Percentiles rank a stretch among this genome's conserved stretches.
Conservation (phyloP, 2,797 vertebrate species). For the Poeciliopsis turneri region DNA sequence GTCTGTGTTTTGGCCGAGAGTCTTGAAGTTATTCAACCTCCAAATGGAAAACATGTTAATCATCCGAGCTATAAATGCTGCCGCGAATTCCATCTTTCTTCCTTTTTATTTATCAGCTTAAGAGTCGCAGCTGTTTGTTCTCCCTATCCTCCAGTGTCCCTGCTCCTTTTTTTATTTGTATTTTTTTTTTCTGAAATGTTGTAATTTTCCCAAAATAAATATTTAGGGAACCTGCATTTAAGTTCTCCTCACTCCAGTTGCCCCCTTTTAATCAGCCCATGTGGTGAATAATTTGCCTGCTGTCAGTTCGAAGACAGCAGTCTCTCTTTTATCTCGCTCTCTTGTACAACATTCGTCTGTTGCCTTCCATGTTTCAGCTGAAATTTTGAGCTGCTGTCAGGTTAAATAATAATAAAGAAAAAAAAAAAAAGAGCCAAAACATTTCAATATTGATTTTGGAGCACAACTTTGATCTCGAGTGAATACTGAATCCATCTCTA, state of each 20-base stretch:
- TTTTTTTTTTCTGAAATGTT: conserved; percentile 19
- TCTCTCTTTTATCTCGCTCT: conserved; percentile 24
- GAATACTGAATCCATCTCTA: conserved; percentile 39
- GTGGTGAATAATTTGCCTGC: conserved; percentile 22
- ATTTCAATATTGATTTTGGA: conserved; percentile 56
- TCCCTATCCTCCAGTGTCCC: conserved; percentile 42
- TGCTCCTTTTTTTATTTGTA: conserved; percentile 31
- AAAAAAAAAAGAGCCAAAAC: conserved; percentile 41
- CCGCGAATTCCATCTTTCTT: conserved; percentile 49
- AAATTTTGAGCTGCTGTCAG: conserved; percentile 41
- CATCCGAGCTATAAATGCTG: conserved; percentile 61
- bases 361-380: conserved; percentile 40
- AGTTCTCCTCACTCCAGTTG: conserved; percentile 20
- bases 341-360: conserved; percentile 24
- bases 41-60: conserved; percentile 71
- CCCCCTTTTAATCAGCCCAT: conserved; percentile 19
- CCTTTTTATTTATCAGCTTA: conserved; percentile 67
- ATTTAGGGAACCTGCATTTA: conserved; percentile 48
- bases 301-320: conserved; percentile 21
- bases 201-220: conserved; percentile 43
- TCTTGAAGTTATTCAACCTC: conserved; percentile 61
- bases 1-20: conserved; percentile 63
- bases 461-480: conserved; percentile 60
- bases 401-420: conserved; percentile 24
- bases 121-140: conserved; percentile 60